phyloP scores from a whole-genome alignment of 2,797 vertebrate genomes.

The Phrynocephalus forsythii region DNA sequence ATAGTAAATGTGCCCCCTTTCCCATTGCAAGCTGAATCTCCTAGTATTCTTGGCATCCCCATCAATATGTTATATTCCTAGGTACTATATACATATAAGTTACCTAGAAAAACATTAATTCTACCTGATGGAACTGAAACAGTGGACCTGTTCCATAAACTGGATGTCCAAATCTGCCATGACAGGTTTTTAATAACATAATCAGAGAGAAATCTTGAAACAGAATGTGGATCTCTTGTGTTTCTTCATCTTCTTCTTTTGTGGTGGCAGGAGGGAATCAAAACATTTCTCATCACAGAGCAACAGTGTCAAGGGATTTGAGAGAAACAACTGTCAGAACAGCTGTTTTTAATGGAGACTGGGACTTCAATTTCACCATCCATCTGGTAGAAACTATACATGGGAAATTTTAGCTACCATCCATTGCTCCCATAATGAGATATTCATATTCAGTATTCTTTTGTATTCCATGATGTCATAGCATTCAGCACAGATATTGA shows the following conservation, averaged over 20 bases:
- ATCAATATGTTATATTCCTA: constrained; percentile 41
- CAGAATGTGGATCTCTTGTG: neutral
- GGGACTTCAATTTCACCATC: neutral
- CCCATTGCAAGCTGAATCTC: neutral
- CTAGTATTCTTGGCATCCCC: neutral
- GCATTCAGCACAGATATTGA: neutral
- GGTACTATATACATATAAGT: neutral
- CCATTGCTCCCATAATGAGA: neutral
- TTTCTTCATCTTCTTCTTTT: constrained; percentile 2
- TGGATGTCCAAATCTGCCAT: neutral
- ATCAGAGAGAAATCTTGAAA: constrained; percentile 9
- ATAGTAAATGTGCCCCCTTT: neutral
- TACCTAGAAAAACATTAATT: neutral
- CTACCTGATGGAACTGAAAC: constrained; percentile 18
- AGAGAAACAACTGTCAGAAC: constrained; percentile 7
- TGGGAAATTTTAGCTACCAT: neutral
- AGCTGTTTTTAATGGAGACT: constrained; percentile 9
- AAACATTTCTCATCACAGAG: neutral
- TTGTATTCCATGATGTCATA: neutral
- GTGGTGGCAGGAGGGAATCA: neutral
- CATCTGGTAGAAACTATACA: constrained; percentile 3
- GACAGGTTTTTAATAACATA: constrained; percentile 1
- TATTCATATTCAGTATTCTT: neutral
- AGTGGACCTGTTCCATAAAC: neutral
- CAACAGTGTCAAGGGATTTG: constrained; percentile 16